Conservation (phyloP, 2,113 vertebrate genomes). For the Lethenteron reissneri region DNA sequence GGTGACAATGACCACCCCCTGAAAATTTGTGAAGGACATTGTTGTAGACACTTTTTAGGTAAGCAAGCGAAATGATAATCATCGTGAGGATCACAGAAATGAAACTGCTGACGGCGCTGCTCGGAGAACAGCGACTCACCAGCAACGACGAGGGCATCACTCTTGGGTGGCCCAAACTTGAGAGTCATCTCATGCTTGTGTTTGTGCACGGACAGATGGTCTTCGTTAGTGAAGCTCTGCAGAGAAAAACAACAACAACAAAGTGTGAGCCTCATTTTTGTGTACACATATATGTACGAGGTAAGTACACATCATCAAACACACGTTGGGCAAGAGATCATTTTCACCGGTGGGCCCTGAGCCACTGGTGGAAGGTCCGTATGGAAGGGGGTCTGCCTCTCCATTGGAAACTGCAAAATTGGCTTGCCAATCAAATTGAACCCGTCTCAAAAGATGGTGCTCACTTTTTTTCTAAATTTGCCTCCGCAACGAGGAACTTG, state of each 20-base stretch:
- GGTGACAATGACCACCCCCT: too few relatives aligned
- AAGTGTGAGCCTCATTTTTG: too few relatives aligned
- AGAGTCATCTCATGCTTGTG: conserved; percentile 98
- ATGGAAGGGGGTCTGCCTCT: conserved; percentile 18
- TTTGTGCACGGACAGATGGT: conserved; percentile 93
- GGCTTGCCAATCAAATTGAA: too few relatives aligned
- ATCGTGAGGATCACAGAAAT: too few relatives aligned
- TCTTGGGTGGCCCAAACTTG: conserved; percentile 79
- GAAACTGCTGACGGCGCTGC: too few relatives aligned
- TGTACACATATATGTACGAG: neutral
- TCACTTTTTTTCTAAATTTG: conserved; percentile 19
- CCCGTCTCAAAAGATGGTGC: conserved; percentile 7
- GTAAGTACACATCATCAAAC: neutral
- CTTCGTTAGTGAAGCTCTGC: conserved; percentile 95
- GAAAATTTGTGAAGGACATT: too few relatives aligned
- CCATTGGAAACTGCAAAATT: conserved; percentile 10
- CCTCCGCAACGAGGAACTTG: conserved; percentile 24
- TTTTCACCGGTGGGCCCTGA: too few relatives aligned
- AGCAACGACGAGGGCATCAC: conserved; percentile 91
- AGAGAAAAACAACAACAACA: conserved; percentile 14
- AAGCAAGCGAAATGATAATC: too few relatives aligned
- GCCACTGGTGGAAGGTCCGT: conserved; percentile 8
- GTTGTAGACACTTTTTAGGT: too few relatives aligned
- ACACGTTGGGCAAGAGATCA: too few relatives aligned
- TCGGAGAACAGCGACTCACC: conserved; percentile 26